A percentile compares a stretch with the other conserved stretches of the same genome.
These are phyloP conservation scores for Dicrurus megarhynchus DNA, from an alignment of 2,113 vertebrate species.

Conservation along the genomic window DNA sequence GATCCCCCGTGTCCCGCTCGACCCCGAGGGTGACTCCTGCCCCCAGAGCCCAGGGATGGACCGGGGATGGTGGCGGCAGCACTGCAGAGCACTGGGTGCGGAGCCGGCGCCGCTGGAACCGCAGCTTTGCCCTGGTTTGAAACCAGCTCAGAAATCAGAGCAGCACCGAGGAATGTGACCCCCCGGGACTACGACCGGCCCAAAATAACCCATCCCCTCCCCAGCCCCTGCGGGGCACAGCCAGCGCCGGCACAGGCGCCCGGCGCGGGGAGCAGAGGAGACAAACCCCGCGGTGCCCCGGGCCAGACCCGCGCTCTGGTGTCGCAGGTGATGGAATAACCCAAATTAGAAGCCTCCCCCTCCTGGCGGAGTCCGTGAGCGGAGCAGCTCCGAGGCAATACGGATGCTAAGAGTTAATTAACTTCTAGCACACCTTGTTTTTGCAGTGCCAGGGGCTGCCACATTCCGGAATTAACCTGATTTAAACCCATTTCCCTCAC, in stretches of 20 bases:
- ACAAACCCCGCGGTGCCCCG: background rate
- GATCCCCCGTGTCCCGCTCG: fast-evolving
- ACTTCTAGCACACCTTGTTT: background rate
- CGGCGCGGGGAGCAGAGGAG: background rate
- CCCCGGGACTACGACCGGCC: background rate
- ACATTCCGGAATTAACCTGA: background rate
- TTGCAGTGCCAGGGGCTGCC: background rate
- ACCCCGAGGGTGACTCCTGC: background rate
- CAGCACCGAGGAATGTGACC: fast-evolving
- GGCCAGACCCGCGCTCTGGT: background rate
- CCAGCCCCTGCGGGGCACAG: background rate
- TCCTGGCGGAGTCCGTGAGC: background rate
- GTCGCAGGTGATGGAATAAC: background rate
- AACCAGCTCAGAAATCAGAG: background rate
- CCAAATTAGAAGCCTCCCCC: background rate
- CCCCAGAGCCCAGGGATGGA: background rate
- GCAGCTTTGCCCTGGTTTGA: background rate
- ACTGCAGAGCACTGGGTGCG: fast-evolving
- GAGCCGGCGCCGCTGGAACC: background rate
- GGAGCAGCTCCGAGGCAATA: background rate
- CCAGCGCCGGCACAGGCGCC: background rate
- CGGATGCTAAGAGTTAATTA: slow-evolving; percentile 1
- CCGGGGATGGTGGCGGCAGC: fast-evolving
- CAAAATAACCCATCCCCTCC: background rate
- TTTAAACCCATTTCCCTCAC: background rate